Conservation (phyloP, 2,113 vertebrate species). For the Tursiops truncatus region DNA sequence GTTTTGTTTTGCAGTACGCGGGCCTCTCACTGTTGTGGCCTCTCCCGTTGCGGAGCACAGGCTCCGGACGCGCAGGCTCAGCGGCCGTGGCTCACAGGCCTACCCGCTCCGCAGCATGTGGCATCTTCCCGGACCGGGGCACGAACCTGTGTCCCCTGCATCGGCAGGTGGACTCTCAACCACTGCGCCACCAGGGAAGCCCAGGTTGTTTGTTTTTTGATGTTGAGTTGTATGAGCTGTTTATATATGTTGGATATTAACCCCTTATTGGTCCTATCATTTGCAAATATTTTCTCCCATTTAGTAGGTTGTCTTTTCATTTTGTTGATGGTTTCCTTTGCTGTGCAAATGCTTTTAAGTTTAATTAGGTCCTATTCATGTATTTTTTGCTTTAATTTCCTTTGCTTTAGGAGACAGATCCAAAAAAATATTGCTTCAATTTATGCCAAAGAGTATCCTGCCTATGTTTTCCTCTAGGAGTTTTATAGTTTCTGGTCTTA, state of each 20-base stretch:
- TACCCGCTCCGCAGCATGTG: too few relatives aligned
- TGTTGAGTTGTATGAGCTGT: neutral
- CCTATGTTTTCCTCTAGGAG: neutral
- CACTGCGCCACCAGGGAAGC: too few relatives aligned
- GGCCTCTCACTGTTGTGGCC: too few relatives aligned
- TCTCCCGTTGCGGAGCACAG: too few relatives aligned
- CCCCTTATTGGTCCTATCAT: neutral
- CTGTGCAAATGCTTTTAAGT: neutral
- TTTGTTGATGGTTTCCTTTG: neutral
- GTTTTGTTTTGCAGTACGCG: too few relatives aligned
- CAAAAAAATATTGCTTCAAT: neutral
- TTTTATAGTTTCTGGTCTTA: neutral
- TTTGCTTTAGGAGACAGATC: neutral
- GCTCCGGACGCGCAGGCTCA: too few relatives aligned
- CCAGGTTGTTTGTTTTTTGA: neutral
- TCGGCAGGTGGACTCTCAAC: too few relatives aligned
- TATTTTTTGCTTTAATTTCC: neutral
- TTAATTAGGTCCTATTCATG: neutral
- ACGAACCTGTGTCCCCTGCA: too few relatives aligned
- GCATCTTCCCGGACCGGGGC: too few relatives aligned
- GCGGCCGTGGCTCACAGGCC: too few relatives aligned
- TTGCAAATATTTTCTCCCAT: neutral
- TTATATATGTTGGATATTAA: neutral
- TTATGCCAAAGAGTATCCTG: neutral
- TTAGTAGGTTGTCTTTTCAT: neutral